Evolutionary conservation across 2,888 invertebrate genomes (phyloP), one percentile per base, ranked within the genome.

Genomic region (Drepana falcataria): DNA sequence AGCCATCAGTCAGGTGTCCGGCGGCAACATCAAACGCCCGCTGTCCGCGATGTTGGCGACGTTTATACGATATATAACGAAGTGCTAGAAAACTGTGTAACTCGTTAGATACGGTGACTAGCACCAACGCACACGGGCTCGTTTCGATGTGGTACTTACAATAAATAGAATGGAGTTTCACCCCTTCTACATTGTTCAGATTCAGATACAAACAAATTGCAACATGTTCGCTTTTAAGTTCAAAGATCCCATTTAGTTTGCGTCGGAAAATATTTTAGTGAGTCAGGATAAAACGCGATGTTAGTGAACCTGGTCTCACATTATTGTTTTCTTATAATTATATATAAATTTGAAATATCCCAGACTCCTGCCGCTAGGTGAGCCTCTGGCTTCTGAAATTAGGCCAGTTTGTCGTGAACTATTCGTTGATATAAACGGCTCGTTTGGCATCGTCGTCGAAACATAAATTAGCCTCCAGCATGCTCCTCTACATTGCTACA

Each of bases 1-100:
- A 91, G 90, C 81, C 82, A 90, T 89, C 87, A 74, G 81, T 90
- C 88, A 83, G 73, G 82, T 83, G 81, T 76, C 78, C 72, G 69
- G 77, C 82, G 84, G 83, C 66, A 75, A 87, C 82, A 74, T 87
- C 83, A 88, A 84, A 86, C 77, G 74, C 56, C 62, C 64, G 56
- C 55, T 64, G 59, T 60, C 59, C 62, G 56, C 58, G 57, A 61
- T 57, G 58, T 69, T 79, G 77, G 63, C 69, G 69, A 75, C 69
- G 70, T 61, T 73, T 74, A 78, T 75, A 75, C 71, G 61, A 57
- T 55, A 62, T 54, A 63, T 49, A 48, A 53, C 56, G 54, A 59
- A 57, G 55, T 9, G 9, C 58, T 63, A 63, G 63, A 61, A 59
- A 63, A 60, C 56, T 62, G 57, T 55, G 55, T 54, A 54, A 37